phyloP scores from a whole-genome alignment of 2,113 vertebrate genomes.

The Poecile atricapillus region DNA sequence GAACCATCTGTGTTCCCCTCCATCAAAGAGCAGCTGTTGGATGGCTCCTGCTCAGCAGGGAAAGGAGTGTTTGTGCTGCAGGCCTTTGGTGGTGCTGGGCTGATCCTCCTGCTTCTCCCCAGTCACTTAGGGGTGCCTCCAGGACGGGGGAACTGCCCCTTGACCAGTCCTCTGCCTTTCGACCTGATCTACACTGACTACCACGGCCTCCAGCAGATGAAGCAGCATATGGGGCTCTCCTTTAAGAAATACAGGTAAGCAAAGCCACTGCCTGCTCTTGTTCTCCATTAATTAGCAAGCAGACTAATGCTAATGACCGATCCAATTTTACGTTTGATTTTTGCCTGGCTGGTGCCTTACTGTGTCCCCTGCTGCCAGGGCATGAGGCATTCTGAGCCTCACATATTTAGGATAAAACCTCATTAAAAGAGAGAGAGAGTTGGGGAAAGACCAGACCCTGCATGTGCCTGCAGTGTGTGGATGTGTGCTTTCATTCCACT shows the following conservation, averaged over 20 bases:
- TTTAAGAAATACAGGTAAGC: constrained; percentile 94
- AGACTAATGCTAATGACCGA: not conserved
- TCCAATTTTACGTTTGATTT: not conserved
- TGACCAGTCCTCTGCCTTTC: constrained; percentile 87
- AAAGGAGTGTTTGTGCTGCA: not conserved
- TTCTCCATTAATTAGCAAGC: not conserved
- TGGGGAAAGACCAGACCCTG: not conserved
- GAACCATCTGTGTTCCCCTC: not conserved
- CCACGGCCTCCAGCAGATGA: constrained; percentile 96
- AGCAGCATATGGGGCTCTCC: constrained; percentile 96
- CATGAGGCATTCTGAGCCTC: not conserved
- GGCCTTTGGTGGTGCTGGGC: not conserved
- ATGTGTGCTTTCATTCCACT: not conserved
- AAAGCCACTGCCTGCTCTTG: not conserved
- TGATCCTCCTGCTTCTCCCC: constrained; percentile 57
- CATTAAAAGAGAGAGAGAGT: not conserved
- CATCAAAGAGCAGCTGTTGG: not conserved
- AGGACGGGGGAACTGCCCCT: constrained; percentile 92
- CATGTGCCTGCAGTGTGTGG: not conserved
- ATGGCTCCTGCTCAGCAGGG: not conserved
- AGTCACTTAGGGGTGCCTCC: constrained; percentile 95
- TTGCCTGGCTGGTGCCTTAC: not conserved
- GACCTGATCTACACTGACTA: constrained; percentile 98
- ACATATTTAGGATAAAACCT: not conserved
- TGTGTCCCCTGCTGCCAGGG: not conserved